Base-by-base conservation (phyloP, 2,888 invertebrate genomes). In the Cinara cedri region DNA sequence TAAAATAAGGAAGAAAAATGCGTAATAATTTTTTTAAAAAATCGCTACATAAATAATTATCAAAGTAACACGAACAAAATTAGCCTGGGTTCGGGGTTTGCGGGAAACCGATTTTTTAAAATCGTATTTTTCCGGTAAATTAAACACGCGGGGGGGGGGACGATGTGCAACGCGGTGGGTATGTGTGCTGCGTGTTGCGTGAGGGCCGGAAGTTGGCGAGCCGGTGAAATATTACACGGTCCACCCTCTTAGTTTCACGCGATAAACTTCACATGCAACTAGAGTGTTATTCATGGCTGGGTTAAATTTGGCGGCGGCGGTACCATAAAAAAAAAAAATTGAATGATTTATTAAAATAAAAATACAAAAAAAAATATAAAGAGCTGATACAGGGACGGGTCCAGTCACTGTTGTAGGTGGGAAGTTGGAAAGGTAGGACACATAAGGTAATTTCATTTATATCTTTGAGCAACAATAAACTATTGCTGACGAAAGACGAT, bases 161-260 rank as follows among this genome's bases (percentile, higher is more conserved):
- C 49, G 49, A 72, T 10, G 57, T 26, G 42, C 34, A 34, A 46
- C n/a, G n/a, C n/a, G n/a, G n/a, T n/a, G n/a, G n/a, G n/a, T n/a
- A n/a, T 24, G 72, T 54, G 34, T 8, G 71, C 24, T 26, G 1
- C n/a, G n/a, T n/a, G n/a, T n/a, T n/a, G 70, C 13, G 55, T 26
- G 65, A 26, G 19, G 49, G 51, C 70, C 70, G 78, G 78, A 78
- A 78, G 78, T 78, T 44, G 76, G 76, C 49, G 76, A 78, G 68
- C 57, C 78, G 68, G 70, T 78, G 78, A 78, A 78, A 78, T 78
- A 78, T 78, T 78, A 78, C 78, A 78, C 78, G 78, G 78, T 78
- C 78, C 70, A 78, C 78, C 78, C 78, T 78, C 78, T 78, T 78
- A 78, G 78, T 78, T 78, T 78, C 78, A 70, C 78, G 70, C 78